Evolutionary conservation across 2,797 vertebrate species (phyloP).

Genomic region (Myioborus miniatus): DNA sequence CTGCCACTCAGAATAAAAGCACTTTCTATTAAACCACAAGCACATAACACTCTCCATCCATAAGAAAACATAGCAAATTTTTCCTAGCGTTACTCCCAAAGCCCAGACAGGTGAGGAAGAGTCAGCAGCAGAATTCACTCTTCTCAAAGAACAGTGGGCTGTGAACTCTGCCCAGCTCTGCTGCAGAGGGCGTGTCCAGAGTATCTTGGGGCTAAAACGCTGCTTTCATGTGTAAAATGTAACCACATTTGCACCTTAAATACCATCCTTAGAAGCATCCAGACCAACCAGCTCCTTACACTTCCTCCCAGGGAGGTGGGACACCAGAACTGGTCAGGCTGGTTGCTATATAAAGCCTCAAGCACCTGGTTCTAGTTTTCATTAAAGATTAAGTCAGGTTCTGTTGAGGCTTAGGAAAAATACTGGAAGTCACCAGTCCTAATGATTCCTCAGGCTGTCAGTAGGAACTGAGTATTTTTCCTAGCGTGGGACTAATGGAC

Average conservation of each 20-base stretch:
- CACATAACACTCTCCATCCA: accelerated
- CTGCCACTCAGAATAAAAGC: background rate
- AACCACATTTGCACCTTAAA: slow-evolving; percentile 4
- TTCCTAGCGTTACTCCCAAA: background rate
- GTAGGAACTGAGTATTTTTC: background rate
- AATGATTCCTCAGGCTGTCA: background rate
- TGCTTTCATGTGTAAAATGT: background rate
- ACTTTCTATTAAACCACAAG: background rate
- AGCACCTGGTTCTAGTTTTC: background rate
- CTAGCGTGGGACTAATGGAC: background rate
- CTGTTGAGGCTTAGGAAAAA: slow-evolving; percentile 4
- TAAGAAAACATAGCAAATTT: background rate
- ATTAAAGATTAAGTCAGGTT: slow-evolving; percentile 30
- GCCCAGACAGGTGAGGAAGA: background rate
- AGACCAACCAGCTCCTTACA: slow-evolving; percentile 18
- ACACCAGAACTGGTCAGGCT: background rate
- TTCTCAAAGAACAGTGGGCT: background rate
- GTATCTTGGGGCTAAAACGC: background rate
- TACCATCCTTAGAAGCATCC: background rate
- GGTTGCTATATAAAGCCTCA: slow-evolving; percentile 21
- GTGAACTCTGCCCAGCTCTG: background rate
- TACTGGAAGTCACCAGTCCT: background rate
- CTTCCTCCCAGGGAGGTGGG: slow-evolving; percentile 6
- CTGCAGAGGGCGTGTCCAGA: background rate
- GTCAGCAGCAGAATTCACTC: background rate